Base-by-base conservation (phyloP, 1,140 invertebrate species). In the Dysdera silvatica region DNA sequence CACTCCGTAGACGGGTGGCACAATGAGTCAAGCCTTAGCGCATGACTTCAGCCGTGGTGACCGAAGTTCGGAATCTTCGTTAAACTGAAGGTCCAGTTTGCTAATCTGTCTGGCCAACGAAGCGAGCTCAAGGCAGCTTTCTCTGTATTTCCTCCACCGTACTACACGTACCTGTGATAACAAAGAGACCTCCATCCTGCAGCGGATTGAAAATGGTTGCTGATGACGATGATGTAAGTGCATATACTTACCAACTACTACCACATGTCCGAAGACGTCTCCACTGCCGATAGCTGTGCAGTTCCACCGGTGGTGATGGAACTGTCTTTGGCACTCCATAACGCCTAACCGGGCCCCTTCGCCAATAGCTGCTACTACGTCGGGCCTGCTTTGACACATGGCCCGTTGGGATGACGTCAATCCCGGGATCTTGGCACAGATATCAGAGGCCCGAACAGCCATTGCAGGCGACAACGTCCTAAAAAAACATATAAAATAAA, bases 241-340 rank as follows among this genome's bases (percentile, higher is more conserved):
- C n/a, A n/a, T n/a, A n/a, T 83, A 82, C 69, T 90, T 83, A 62
- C 77, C 71, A 4, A 81, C 74, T 0, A 66, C 65, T 10, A 76
- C 69, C 14, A 76, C 85, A 65, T 86, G 84, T 23, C 88, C 65
- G 14, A 61, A 67, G n/a, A 63, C 65, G 2, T 45, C 32, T 18
- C 32, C 56, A 45, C 55, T 62, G 0, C 64, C 65, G 12, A 67
- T 58, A 67, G 80, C 77, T 4, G 88, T 89, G 72, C 91, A 94
- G 77, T 93, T 93, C 90, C 91, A 93, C 69, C 89, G 81, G 73
- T 91, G 84, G 81, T 87, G 85, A 68, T 84, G 80, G 77, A 94
- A 89, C 76, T 93, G 89, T 73, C 86, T 83, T 74, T 89, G 87
- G 73, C 90, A 93, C 74, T 93, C 90, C 61, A 81, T 80, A 63